Evolutionary conservation across 1,140 invertebrate genomes (phyloP), one percentile per base, ranked within the genome.

Genomic region (Sitodiplosis mosellana): DNA sequence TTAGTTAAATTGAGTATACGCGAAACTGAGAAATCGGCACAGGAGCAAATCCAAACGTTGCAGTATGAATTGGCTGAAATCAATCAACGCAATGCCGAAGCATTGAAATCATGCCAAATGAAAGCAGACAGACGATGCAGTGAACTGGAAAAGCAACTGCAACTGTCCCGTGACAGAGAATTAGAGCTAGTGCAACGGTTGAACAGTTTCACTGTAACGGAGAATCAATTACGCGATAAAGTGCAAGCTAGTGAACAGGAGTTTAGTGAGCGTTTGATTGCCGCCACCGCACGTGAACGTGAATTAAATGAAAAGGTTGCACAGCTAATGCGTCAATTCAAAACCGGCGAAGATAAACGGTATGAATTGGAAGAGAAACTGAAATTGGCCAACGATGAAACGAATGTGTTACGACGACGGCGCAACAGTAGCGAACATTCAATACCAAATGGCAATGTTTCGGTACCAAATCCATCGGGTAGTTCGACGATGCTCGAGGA

Each of bases 401-500:
- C 63, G 12, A 56, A 58, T 1, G 59, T 63, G 18, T 49, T 60
- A 14, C 56, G 62, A 14, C 56, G 47, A 49, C 58, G 54, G 8
- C 49, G 40, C 14, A 45, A 14, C 33, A 34, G 20, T 17, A 22
- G 19, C 5, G 42, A 46, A 15, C 46, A 37, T 14, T 21, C 46
- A 40, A 14, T 21, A 14, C 18, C 20, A 11, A 47, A 47, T 17
- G 37, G 38, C 33, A 27, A 40, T 15, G 41, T 15, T 41, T 33
- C 46, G 41, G 17, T 40, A 47, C 21, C 4, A 22, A 41, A 22
- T 37, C 58, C 63, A 20, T n/a, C 60, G 2, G 62, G 65, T 1
- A 27, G 27, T 27, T 27, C 27, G 27, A 10, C 10, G 27, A 65
- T 69, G 2, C 52, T 78, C 17, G 58, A 69, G 38, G 72, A 72